phyloP scores from a whole-genome alignment of 92 coral and sea anemone species.

The Phenganax subtilis region DNA sequence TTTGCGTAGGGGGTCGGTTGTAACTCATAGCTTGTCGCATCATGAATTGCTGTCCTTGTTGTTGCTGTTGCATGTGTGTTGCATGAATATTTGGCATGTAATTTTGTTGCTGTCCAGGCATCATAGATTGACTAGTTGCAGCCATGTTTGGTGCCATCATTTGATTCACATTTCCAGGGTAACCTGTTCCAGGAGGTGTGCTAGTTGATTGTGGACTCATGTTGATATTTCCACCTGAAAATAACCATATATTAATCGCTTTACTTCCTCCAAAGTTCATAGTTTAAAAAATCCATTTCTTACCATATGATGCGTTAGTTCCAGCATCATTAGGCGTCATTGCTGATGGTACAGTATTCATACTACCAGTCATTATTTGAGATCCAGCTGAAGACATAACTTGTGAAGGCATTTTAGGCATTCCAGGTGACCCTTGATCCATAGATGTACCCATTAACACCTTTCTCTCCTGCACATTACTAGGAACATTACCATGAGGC shows the following conservation, averaged over 20 bases:
- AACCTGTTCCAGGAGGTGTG: conserved; percentile 18
- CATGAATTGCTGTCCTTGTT: conserved; percentile 76
- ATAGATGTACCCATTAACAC: not conserved
- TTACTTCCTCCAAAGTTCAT: not conserved
- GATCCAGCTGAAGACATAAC: conserved; percentile 7
- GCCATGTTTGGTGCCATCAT: not conserved
- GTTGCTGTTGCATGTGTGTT: conserved; percentile 54
- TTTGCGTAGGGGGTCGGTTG: conserved; percentile 62
- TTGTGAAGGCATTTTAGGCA: conserved; percentile 3
- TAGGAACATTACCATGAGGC: not conserved
- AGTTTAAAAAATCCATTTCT: not conserved
- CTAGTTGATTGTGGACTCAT: not conserved
- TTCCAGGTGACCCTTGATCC: conserved; percentile 16
- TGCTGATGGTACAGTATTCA: conserved; percentile 2
- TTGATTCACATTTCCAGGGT: conserved; percentile 25
- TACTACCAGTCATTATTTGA: not conserved
- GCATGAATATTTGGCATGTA: conserved; percentile 23
- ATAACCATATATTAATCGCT: not conserved
- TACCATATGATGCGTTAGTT: conserved; percentile 9
- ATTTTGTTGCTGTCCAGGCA: conserved; percentile 26
- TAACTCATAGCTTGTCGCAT: conserved; percentile 74
- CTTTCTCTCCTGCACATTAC: conserved; percentile 18
- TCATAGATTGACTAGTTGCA: not conserved
- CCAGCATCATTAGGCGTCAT: conserved; percentile 7
- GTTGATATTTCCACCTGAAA: conserved; percentile 8